Conservation (phyloP, 2,113 vertebrate genomes). For the Bubalus kerabau region DNA sequence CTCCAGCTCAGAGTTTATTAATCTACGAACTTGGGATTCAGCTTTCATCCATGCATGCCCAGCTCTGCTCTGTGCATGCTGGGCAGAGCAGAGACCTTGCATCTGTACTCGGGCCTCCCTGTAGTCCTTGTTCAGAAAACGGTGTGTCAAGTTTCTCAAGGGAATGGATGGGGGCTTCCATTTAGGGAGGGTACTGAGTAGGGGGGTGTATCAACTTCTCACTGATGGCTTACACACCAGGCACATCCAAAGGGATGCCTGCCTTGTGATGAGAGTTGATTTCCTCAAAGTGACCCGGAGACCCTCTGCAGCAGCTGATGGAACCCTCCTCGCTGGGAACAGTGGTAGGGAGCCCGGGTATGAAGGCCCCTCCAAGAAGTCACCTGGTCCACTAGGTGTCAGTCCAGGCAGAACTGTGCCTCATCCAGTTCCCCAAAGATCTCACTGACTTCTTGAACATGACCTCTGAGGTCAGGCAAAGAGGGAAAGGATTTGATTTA, state of each 20-base stretch:
- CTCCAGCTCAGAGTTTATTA: not conserved
- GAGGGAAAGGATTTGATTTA: constrained; percentile 8
- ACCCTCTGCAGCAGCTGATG: not conserved
- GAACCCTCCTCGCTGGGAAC: not conserved
- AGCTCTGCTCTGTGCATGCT: not conserved
- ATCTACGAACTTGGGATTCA: not conserved
- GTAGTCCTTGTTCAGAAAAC: not conserved
- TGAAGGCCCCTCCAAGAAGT: not conserved
- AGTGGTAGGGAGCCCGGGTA: not conserved
- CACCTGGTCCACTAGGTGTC: not conserved
- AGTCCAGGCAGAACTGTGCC: not conserved
- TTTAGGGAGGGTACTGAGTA: not conserved
- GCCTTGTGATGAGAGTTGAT: rapidly evolving
- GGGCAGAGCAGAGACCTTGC: not conserved
- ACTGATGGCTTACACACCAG: not conserved
- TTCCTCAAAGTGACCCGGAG: not conserved
- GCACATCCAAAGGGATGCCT: not conserved
- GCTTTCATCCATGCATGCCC: not conserved
- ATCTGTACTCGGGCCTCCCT: not conserved
- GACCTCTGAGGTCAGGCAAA: constrained; percentile 9
- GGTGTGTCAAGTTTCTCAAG: not conserved
- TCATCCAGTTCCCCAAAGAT: not conserved
- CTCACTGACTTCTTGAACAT: not conserved
- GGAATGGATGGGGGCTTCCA: not conserved
- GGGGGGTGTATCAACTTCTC: not conserved